A percentile compares a stretch with the other conserved stretches of the same genome.
Conservation (phyloP, 2,113 vertebrate genomes). For the Tupaia chinensis region DNA sequence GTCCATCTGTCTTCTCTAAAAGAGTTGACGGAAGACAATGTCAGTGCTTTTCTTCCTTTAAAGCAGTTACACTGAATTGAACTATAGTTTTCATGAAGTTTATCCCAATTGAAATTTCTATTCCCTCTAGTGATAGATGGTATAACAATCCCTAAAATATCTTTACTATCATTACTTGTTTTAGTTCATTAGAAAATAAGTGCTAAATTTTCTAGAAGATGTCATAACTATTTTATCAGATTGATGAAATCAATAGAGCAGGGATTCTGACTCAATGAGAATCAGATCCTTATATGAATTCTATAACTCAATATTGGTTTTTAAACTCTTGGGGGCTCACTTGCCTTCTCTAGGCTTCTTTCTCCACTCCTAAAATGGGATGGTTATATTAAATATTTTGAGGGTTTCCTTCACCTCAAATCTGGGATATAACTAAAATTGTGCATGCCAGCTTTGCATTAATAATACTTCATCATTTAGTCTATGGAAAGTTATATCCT, state of each 20-base stretch:
- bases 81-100: not conserved
- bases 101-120: slow-evolving; percentile 5
- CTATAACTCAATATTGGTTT: not conserved
- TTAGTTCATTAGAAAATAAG: not conserved
- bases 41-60: slow-evolving; percentile 29
- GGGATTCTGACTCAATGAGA: not conserved
- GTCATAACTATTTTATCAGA: not conserved
- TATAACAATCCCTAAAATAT: slow-evolving; percentile 29
- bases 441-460: not conserved
- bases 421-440: slow-evolving; percentile 1
- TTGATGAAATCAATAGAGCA: not conserved
- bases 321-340: not conserved
- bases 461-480: slow-evolving; percentile 2
- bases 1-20: slow-evolving; percentile 3
- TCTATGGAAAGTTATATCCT: not conserved
- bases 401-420: not conserved
- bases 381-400: not conserved
- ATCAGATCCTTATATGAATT: not conserved
- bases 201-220: not conserved
- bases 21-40: not conserved
- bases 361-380: not conserved
- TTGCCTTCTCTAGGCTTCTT: not conserved
- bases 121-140: not conserved
- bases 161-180: not conserved
- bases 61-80: not conserved